Evolutionary conservation across 2,797 vertebrate genomes (phyloP), one percentile per base, ranked within the genome.

Genomic region (Channa striata): DNA sequence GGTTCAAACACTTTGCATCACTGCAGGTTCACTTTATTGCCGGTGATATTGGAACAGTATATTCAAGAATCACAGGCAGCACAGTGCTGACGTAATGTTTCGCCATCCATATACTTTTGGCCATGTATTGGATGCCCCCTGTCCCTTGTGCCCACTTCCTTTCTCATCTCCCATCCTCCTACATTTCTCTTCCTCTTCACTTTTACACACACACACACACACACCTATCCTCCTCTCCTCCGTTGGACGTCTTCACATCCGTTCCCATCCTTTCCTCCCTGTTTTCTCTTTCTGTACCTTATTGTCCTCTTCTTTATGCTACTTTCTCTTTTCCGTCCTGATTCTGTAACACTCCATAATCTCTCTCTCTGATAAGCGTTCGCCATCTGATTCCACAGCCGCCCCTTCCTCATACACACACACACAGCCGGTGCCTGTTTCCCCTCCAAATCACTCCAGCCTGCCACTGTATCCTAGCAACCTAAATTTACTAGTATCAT

Each of bases 401-500:
- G n/a, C 63, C 36, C 19, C 54, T 2, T 30, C 34, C 42, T 21
- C 40, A 43, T 30, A 30, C 43, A 46, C 34, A 47, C 48, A 39
- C 67, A 36, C 52, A 57, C 71, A 72, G 56, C 68, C 66, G 34
- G n/a, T n/a, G n/a, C n/a, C n/a, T n/a, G n/a, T n/a, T 59, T 21
- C 13, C 21, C 40, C 46, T 66, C 66, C 51, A 59, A 65, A 59
- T 78, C 82, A 68, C 72, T 81, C 51, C 67, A 80, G 59, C 56
- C 76, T 83, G 69, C 66, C 69, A 78, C 71, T 66, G 87, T 89
- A 84, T 85, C 87, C 81, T 89, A 89, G 87, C 85, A 89, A 89
- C 87, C 71, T 61, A 85, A 85, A 85, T 82, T 85, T 82, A 85
- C 66, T 75, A 73, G 69, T 73, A 83, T 78, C 72, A 80, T 82